Evolutionary conservation across 2,888 invertebrate genomes (phyloP).

Genomic region (Timema podura): DNA sequence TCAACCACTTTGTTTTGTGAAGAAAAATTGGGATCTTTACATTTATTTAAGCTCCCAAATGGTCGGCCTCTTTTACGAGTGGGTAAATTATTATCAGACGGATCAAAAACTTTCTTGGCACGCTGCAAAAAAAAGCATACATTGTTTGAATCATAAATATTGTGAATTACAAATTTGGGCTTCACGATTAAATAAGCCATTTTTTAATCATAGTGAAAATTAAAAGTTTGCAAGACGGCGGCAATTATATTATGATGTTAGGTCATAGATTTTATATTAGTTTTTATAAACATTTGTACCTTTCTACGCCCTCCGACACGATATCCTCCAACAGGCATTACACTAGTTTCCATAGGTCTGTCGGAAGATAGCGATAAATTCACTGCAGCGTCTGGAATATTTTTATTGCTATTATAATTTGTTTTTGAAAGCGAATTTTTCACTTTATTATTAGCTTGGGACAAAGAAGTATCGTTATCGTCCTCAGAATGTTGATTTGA

Average conservation of each 20-base stretch:
- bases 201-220: no score
- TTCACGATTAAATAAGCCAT: background rate
- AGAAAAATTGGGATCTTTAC: slow-evolving; percentile 12
- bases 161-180: background rate
- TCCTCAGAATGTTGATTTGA: slow-evolving; percentile 11
- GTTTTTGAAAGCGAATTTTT: background rate
- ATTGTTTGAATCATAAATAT: background rate
- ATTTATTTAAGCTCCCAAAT: slow-evolving; percentile 54
- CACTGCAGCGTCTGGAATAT: background rate
- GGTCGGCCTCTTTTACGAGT: slow-evolving; percentile 66
- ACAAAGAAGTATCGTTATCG: background rate
- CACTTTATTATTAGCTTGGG: no score
- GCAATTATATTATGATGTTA: no score
- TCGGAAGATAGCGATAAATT: slow-evolving; percentile 18
- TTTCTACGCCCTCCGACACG: slow-evolving; percentile 34
- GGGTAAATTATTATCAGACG: slow-evolving; percentile 76
- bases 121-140: slow-evolving; percentile 48
- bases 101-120: slow-evolving; percentile 82
- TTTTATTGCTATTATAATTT: no score
- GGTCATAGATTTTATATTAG: no score
- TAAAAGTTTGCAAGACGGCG: no score
- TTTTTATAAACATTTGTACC: slow-evolving; percentile 24
- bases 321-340: slow-evolving; percentile 27
- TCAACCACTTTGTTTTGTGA: slow-evolving; percentile 6
- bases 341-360: slow-evolving; percentile 26